A percentile compares a stretch with the other conserved stretches of the same genome.
Evolutionary conservation across 1,140 invertebrate species (phyloP).

Genomic region (Lasaia peninsularis): DNA sequence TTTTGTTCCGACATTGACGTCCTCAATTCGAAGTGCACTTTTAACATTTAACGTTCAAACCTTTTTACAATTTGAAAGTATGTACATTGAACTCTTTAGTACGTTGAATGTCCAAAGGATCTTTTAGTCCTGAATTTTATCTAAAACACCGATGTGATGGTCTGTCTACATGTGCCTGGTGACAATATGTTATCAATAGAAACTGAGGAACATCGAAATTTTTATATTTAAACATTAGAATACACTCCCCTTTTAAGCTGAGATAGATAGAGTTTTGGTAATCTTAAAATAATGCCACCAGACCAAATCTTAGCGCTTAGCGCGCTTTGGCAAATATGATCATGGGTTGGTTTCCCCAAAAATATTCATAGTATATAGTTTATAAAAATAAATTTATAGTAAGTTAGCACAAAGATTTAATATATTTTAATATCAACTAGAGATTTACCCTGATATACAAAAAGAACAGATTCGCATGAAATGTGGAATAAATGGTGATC

Average conservation of each 20-base stretch:
- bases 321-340: constrained; percentile 54
- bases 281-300: constrained; percentile 18
- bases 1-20: constrained; percentile 4
- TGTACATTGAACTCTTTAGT: constrained; percentile 1
- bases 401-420: constrained; percentile 77
- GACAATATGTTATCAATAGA: constrained; percentile 52
- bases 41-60: background rate
- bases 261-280: constrained; percentile 15
- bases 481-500: constrained; percentile 52
- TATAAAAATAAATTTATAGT: constrained; percentile 73
- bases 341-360: background rate
- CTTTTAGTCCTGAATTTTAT: constrained; percentile 6
- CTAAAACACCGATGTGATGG: constrained; percentile 7
- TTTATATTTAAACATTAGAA: constrained; percentile 35
- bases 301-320: constrained; percentile 66
- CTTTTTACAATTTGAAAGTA: background rate
- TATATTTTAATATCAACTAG: constrained; percentile 76
- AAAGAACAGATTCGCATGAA: constrained; percentile 64
- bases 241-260: background rate
- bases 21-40: constrained; percentile 9
- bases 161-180: constrained; percentile 40
- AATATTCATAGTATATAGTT: constrained; percentile 53
- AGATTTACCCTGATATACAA: constrained; percentile 69
- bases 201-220: constrained; percentile 56
- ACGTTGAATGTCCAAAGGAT: background rate